Evolutionary conservation across 2,888 invertebrate species (phyloP).

Genomic region (Amblyjoppa fuscipennis): DNA sequence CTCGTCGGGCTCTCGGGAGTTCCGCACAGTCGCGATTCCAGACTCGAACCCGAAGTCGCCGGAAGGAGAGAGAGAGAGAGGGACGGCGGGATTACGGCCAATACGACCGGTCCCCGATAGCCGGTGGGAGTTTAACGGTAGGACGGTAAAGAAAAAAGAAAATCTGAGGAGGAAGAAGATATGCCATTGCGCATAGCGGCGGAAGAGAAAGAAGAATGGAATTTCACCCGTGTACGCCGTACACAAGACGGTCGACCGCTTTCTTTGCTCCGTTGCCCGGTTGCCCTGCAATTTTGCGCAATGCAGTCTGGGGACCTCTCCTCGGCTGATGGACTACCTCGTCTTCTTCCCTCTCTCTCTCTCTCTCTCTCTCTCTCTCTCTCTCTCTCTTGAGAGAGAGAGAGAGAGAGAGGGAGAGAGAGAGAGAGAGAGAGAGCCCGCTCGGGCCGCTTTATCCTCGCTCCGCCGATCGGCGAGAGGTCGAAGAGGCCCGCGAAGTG

Average conservation of each 20-base stretch:
- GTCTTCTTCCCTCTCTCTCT: slow-evolving; percentile 57
- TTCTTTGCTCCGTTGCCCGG: slow-evolving; percentile 71
- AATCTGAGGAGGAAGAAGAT: slow-evolving; percentile 29
- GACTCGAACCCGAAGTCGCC: slow-evolving; percentile 59
- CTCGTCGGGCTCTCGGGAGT: slow-evolving; percentile 53
- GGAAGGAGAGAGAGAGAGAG: slow-evolving; percentile 41
- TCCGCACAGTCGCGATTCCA: slow-evolving; percentile 71
- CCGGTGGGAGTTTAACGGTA: slow-evolving; percentile 64
- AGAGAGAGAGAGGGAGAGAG: no score
- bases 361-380: no score
- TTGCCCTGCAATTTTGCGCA: slow-evolving; percentile 79
- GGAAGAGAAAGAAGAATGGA: slow-evolving; percentile 48
- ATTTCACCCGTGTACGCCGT: slow-evolving; percentile 69
- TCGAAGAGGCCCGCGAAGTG: slow-evolving; percentile 71
- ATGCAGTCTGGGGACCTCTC: slow-evolving; percentile 75
- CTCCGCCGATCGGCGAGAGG: slow-evolving; percentile 61
- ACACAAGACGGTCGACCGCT: slow-evolving; percentile 67
- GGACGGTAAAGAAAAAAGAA: slow-evolving; percentile 29
- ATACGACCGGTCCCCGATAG: slow-evolving; percentile 45
- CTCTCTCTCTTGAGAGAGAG: no score
- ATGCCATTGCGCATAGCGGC: slow-evolving; percentile 31
- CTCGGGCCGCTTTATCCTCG: slow-evolving; percentile 9
- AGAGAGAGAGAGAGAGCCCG: not conserved
- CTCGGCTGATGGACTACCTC: slow-evolving; percentile 50
- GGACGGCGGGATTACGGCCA: slow-evolving; percentile 26